Base-by-base conservation (phyloP, 2,113 vertebrate genomes). In the Lutjanus erythropterus region DNA sequence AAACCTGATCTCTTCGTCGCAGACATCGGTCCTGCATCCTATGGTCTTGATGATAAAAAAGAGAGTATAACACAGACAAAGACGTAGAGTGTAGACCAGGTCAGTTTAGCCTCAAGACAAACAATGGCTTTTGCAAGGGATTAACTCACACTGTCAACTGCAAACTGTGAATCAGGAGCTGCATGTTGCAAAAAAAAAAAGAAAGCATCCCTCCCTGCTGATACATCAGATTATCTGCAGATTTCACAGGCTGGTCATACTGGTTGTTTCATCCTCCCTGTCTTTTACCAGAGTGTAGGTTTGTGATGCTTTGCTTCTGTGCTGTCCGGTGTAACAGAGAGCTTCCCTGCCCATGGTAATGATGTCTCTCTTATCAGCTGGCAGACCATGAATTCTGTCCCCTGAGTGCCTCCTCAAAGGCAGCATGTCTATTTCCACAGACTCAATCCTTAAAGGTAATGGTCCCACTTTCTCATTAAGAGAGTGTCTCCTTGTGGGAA, bases 401-500 rank as follows among this genome's bases (percentile, higher is more conserved):
- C 88, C 86, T 9, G 90, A 93, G 65, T 88, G 86, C 71, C 88
- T 91, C 81, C 89, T 89, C 44, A 59, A 33, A 3, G 88, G 83
- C 16, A 89, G 18, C 56, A 79, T 9, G 16, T 89, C 89, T 52
- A 80, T 78, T 65, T 89, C 88, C 59, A 87, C 58, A 12, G 80
- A 76, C 61, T 83, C 80, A 1, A 55, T 76, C 52, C 62, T 42
- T n/a, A 84, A 50, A 83, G 81, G 76, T 64, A 89, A 76, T 9
- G 87, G 37, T 21, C 55, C 74, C 0, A 53, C 1, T 19, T 80
- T 65, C 42, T 87, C 88, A 25, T 81, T 76, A 5, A 71, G 42
- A 0, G 91, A 93, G 74, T 92, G 89, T 87, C 93, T 89, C 41
- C 91, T 88, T 1, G 78, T 33, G n/a, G 86, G 87, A 23, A 81